phyloP scores from a whole-genome alignment of 2,113 vertebrate genomes.

The Porphyrio hochstetteri region DNA sequence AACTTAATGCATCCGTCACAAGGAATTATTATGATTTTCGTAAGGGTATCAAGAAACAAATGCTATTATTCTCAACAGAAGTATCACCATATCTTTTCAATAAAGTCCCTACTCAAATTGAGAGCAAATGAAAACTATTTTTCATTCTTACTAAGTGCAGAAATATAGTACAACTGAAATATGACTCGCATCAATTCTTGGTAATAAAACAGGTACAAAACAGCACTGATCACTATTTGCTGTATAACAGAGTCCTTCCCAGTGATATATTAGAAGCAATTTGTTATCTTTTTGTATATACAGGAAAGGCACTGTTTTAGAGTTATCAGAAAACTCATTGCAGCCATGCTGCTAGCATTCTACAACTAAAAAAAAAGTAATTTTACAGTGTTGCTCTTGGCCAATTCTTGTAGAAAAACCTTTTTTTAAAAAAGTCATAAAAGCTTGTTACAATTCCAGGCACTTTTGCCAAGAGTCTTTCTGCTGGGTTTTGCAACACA shows the following conservation, averaged over 20 bases:
- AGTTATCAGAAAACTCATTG: not conserved
- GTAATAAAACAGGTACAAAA: not conserved
- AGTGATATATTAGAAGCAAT: not conserved
- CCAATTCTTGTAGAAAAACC: not conserved
- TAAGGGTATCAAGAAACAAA: slow-evolving; percentile 13
- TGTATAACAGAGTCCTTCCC: not conserved
- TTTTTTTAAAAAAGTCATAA: not conserved
- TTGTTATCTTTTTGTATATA: not conserved
- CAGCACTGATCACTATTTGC: not conserved
- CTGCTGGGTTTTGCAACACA: not conserved
- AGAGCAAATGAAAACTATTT: not conserved
- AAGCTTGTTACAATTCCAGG: not conserved
- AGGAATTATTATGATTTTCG: not conserved
- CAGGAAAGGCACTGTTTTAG: not conserved
- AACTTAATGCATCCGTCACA: not conserved
- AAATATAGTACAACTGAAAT: not conserved
- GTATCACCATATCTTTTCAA: not conserved
- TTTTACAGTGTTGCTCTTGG: not conserved
- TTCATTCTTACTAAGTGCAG: not conserved
- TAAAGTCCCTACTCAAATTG: not conserved
- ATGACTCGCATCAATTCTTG: not conserved
- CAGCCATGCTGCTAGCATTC: not conserved
- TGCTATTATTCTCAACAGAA: not conserved
- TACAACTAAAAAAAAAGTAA: not conserved
- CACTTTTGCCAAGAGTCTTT: not conserved